Evolutionary conservation across 2,888 invertebrate genomes (phyloP).

Genomic region (Geotrupes spiniger): DNA sequence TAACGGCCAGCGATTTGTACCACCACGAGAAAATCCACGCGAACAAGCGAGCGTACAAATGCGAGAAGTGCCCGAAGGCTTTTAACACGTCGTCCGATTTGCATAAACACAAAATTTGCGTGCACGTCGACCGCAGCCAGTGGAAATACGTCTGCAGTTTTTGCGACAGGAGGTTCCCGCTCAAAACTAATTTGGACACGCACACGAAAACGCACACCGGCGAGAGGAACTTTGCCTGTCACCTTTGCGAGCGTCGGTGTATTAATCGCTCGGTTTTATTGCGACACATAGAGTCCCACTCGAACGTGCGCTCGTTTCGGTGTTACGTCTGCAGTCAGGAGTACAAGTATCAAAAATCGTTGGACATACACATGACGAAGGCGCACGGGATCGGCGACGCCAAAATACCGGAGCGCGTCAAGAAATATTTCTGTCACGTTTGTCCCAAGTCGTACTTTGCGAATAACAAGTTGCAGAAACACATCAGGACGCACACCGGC

Average conservation of each 20-base stretch:
- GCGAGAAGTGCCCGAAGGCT: conserved; percentile 42
- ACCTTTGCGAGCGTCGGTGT: conserved; percentile 40
- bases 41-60: conserved; percentile 42
- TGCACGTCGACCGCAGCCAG: conserved; percentile 38
- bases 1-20: conserved; percentile 42
- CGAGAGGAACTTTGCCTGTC: conserved; percentile 41
- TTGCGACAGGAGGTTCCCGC: conserved; percentile 39
- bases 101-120: conserved; percentile 44
- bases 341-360: conserved; percentile 53
- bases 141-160: conserved; percentile 43
- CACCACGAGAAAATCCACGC: conserved; percentile 46
- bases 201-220: conserved; percentile 44
- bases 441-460: conserved; percentile 41
- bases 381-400: conserved; percentile 50
- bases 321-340: conserved; percentile 55
- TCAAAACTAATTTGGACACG: conserved; percentile 42
- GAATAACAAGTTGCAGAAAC: conserved; percentile 42
- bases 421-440: conserved; percentile 48
- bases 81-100: conserved; percentile 45
- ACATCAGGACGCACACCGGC: conserved; percentile 40
- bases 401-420: conserved; percentile 52
- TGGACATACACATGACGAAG: conserved; percentile 55
- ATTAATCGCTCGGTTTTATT: conserved; percentile 39
- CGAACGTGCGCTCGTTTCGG: conserved; percentile 36
- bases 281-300: conserved; percentile 41